A percentile compares a stretch with the other conserved stretches of the same genome.
These are phyloP conservation scores for Andinoacara biseriatus DNA, from an alignment of 2,113 vertebrate species.

Conservation along the genomic window DNA sequence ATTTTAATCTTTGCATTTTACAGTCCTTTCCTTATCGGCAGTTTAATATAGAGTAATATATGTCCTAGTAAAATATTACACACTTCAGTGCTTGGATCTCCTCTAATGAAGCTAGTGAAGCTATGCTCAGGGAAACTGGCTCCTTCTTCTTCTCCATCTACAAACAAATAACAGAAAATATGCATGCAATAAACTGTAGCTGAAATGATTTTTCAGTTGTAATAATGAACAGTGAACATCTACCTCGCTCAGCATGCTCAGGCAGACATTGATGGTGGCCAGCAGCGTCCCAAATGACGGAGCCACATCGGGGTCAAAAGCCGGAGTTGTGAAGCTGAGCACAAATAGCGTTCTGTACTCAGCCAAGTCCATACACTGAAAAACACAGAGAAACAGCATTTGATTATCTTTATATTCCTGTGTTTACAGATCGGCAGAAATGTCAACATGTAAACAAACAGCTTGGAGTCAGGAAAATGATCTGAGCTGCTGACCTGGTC, in stretches of 20 bases:
- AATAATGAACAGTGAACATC: neutral
- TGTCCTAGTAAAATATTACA: constrained; percentile 47
- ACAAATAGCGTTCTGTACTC: constrained; percentile 93
- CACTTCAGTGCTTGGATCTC: constrained; percentile 92
- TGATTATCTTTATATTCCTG: neutral
- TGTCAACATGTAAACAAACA: neutral
- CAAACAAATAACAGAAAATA: neutral
- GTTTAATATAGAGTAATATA: neutral
- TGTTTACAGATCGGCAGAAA: neutral
- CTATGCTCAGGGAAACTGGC: constrained; percentile 82
- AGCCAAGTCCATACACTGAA: constrained; percentile 92
- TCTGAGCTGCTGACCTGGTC: constrained; percentile 84
- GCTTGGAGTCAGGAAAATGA: neutral
- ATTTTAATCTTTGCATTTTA: neutral
- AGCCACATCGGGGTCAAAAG: constrained; percentile 92
- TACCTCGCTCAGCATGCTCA: constrained; percentile 96
- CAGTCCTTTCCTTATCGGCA: neutral
- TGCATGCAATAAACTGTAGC: neutral
- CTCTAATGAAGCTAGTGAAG: constrained; percentile 85
- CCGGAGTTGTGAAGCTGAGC: constrained; percentile 93
- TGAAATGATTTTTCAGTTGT: too few species aligned
- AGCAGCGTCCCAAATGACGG: constrained; percentile 98
- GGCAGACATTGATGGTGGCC: constrained; percentile 93
- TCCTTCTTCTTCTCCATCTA: constrained; percentile 98
- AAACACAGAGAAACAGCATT: neutral